These are phyloP conservation scores for Anabacerthia variegaticeps DNA, from an alignment of 2,797 vertebrate species.

Conservation along the genomic window DNA sequence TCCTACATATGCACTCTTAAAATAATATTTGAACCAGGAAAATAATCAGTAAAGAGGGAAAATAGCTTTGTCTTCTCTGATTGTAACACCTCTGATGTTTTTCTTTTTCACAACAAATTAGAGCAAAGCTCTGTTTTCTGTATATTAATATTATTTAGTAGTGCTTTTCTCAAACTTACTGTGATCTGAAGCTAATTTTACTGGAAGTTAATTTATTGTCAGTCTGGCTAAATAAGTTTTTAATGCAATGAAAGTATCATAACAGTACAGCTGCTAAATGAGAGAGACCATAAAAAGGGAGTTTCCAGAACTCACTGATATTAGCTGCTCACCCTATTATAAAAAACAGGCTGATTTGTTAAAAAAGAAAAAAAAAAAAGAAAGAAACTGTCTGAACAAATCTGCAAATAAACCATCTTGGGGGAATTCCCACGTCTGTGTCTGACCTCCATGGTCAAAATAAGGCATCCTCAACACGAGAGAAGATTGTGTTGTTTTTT, in stretches of 20 bases:
- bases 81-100: neutral
- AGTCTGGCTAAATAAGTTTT: conserved; percentile 58
- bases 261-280: conserved; percentile 58
- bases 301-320: conserved; percentile 80
- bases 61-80: neutral
- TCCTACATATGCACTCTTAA: neutral
- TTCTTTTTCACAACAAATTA: neutral
- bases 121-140: neutral
- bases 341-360: conserved; percentile 65
- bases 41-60: neutral
- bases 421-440: conserved; percentile 72
- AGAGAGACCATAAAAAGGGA: conserved; percentile 77
- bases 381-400: conserved; percentile 66
- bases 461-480: neutral
- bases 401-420: conserved; percentile 57
- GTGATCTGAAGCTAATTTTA: neutral
- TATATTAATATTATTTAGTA: neutral
- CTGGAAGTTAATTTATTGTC: conserved; percentile 14
- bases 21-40: neutral
- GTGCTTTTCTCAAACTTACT: neutral
- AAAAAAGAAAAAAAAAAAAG: conserved; percentile 18
- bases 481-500: conserved; percentile 1
- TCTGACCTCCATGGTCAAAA: conserved; percentile 57
- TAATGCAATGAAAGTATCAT: conserved; percentile 36
- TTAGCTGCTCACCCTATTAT: conserved; percentile 75